phyloP scores from a whole-genome alignment of 2,888 invertebrate genomes.

The Lordiphosa andalusiaca region DNA sequence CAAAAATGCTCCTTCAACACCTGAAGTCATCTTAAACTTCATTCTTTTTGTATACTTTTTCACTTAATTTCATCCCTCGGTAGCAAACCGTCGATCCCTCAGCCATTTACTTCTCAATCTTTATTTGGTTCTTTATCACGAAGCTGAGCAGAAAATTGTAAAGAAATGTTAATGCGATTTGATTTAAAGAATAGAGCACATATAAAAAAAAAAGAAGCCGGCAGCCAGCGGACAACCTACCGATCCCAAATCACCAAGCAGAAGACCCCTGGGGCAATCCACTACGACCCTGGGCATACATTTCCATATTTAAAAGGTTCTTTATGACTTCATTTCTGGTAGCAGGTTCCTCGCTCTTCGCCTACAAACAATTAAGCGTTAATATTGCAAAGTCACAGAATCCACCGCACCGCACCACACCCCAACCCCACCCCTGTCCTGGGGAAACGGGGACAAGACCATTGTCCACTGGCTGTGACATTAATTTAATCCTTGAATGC shows the following conservation, averaged over 20 bases:
- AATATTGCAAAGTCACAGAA: slow-evolving; percentile 45
- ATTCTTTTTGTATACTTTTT: too few relatives aligned
- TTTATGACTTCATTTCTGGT: slow-evolving; percentile 64
- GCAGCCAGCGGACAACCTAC: slow-evolving; percentile 2
- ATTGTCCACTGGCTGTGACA: slow-evolving; percentile 72
- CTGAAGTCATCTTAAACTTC: too few relatives aligned
- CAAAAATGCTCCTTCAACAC: too few relatives aligned
- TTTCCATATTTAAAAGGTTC: slow-evolving; percentile 70
- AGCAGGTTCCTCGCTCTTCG: slow-evolving; percentile 29
- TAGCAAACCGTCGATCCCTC: too few relatives aligned
- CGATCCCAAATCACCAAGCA: slow-evolving; percentile 9
- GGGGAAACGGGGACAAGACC: slow-evolving; percentile 21
- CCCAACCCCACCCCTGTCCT: not conserved
- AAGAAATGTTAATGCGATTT: slow-evolving; percentile 74
- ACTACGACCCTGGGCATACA: slow-evolving; percentile 54
- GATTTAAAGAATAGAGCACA: slow-evolving; percentile 65
- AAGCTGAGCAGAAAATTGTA: slow-evolving; percentile 68
- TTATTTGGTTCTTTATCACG: slow-evolving; percentile 52
- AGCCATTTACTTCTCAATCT: slow-evolving; percentile 19
- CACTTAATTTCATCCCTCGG: too few relatives aligned
- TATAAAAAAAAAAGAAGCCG: slow-evolving; percentile 3
- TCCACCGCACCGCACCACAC: not conserved
- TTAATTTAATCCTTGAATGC: slow-evolving; percentile 75
- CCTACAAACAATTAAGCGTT: slow-evolving; percentile 69
- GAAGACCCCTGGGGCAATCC: slow-evolving; percentile 38